Conservation (phyloP, 1,140 invertebrate genomes). For the Caenorhabditis latens region DNA sequence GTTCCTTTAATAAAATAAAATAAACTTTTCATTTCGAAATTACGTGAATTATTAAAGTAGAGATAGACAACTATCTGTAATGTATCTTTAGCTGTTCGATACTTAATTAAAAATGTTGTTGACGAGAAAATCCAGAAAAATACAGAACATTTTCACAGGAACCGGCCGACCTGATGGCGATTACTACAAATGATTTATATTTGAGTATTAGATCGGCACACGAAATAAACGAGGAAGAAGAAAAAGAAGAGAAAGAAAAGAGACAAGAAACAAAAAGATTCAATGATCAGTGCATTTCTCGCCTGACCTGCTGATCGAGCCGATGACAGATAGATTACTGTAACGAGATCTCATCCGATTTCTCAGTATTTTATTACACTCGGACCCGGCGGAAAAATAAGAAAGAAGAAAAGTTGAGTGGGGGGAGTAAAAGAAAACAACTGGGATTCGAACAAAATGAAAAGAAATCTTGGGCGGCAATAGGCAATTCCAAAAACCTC, state of each 20-base stretch:
- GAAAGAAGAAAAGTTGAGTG: neutral
- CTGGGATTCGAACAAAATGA: neutral
- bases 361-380: neutral
- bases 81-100: too few species aligned
- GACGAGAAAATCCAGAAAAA: too few species aligned
- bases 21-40: too few species aligned
- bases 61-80: too few species aligned
- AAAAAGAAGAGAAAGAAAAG: neutral
- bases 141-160: neutral
- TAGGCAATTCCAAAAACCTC: neutral
- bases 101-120: too few species aligned
- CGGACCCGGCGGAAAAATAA: neutral
- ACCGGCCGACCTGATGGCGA: neutral
- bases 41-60: too few species aligned
- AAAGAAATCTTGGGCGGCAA: neutral
- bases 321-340: constrained; percentile 9
- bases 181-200: neutral
- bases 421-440: neutral
- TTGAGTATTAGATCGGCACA: neutral
- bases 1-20: too few species aligned
- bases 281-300: constrained; percentile 17
- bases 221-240: neutral
- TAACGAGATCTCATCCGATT: neutral
- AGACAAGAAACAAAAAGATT: neutral
- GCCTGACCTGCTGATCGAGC: constrained; percentile 2